Evolutionary conservation across 2,113 vertebrate species (phyloP), one percentile per base, ranked within the genome.

Genomic region (Nerophis lumbriciformis): DNA sequence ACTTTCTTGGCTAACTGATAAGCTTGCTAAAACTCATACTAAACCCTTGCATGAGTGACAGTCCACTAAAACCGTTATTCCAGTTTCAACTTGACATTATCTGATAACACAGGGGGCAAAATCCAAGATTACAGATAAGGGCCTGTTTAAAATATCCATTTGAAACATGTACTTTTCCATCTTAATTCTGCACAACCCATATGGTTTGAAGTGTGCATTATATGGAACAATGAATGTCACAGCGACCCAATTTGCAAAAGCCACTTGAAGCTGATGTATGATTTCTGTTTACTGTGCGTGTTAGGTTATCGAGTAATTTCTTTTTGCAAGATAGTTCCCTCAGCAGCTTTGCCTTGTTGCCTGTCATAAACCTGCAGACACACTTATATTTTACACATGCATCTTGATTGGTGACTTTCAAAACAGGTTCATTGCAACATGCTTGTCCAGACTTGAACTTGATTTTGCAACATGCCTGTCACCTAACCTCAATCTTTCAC

Each of bases 61-160:
- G 36, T 38, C 13, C 14, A 38, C 14, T 55, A 37, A 66, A 57
- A 37, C 50, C 63, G 53, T 63, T 16, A 13, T 66, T 28, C 50
- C 42, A 49, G 52, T 45, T 67, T 63, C 63, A 64, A 38, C 44
- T 47, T 38, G 15, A 44, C 59, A 28, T 67, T 57, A 64, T 57
- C 76, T 73, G 71, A 81, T 69, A 78, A 68, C 60, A 59, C 35
- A 63, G 51, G 1, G 35, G 38, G 8, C 68, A 82, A 83, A 83
- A 79, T 85, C 59, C 78, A 79, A 55, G 64, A 63, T 48, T 37
- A n/a, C 5, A 48, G 67, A 36, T 10, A 35, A 66, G 19, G 55
- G 50, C 35, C 6, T 8, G 5, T 39, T 63, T 72, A 49, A 53
- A 66, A 65, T 44, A 58, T 55, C 53, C 42, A 58, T 4, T 54